A percentile compares a stretch with the other conserved stretches of the same genome.
Evolutionary conservation across 1,140 invertebrate species (phyloP).

Genomic region (Drosophila watanabei): DNA sequence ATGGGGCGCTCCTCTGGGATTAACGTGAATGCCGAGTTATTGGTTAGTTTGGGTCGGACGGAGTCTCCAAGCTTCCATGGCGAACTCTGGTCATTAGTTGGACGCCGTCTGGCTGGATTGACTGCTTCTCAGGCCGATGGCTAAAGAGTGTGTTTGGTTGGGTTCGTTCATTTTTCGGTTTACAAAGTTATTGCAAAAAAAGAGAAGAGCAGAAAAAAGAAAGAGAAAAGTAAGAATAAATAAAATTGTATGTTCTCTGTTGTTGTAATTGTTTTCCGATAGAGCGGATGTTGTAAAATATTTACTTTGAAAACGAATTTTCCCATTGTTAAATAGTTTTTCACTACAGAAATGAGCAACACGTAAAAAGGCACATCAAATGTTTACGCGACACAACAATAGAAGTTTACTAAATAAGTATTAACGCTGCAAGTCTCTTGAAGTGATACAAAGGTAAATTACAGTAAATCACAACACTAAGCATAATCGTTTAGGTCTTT

Average conservation of each 20-base stretch:
- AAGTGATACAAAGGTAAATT: constrained; percentile 35
- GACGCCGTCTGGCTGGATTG: constrained; percentile 39
- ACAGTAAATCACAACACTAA: constrained; percentile 60
- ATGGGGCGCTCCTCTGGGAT: constrained; percentile 10
- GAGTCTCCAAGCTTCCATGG: constrained; percentile 45
- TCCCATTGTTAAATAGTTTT: constrained; percentile 56
- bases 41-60: constrained; percentile 12
- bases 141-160: constrained; percentile 43
- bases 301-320: constrained; percentile 53
- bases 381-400: constrained; percentile 68
- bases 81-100: constrained; percentile 55
- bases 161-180: constrained; percentile 34
- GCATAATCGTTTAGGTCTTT: constrained; percentile 33
- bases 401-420: constrained; percentile 37
- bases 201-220: constrained; percentile 78
- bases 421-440: constrained; percentile 3
- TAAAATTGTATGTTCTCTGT: constrained; percentile 79
- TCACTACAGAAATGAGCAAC: constrained; percentile 66
- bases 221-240: constrained; percentile 82
- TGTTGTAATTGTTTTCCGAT: constrained; percentile 60
- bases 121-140: constrained; percentile 49
- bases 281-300: constrained; percentile 22
- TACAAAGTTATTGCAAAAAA: constrained; percentile 58
- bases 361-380: constrained; percentile 64
- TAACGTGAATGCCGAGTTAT: constrained; percentile 6